Conservation (phyloP, 2,888 invertebrate genomes). For the Lepidonotus clava region DNA sequence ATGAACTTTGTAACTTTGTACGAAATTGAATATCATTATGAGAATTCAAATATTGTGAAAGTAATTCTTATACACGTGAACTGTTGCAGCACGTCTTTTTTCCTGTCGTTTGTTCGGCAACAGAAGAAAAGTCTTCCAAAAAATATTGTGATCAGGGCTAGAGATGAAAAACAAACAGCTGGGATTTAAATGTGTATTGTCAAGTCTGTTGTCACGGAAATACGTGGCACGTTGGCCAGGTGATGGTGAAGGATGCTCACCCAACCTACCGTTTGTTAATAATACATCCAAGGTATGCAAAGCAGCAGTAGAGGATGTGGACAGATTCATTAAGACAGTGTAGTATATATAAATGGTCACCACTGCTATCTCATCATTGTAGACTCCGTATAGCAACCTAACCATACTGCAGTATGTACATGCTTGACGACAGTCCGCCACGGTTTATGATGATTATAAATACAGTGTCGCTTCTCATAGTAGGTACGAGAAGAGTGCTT, state of each 20-base stretch:
- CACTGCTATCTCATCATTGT: constrained; percentile 33
- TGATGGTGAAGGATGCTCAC: background rate
- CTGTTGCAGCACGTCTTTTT: constrained; percentile 1
- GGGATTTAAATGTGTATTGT: constrained; percentile 20
- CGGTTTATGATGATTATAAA: constrained; percentile 31
- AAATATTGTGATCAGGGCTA: constrained; percentile 48
- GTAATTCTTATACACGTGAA: background rate
- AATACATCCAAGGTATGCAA: constrained; percentile 5
- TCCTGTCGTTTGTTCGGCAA: constrained; percentile 17
- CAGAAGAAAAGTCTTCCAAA: constrained; percentile 41
- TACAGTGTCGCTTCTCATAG: background rate
- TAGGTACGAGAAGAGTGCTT: constrained; percentile 3
- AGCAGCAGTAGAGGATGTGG: background rate
- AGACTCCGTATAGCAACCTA: constrained; percentile 1
- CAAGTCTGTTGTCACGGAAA: background rate
- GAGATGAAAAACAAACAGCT: constrained; percentile 3
- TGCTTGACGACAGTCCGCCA: background rate
- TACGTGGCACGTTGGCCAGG: background rate
- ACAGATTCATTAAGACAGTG: background rate
- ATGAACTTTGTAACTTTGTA: constrained; percentile 10
- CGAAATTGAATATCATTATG: too few species aligned
- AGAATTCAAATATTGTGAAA: constrained; percentile 9
- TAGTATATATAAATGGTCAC: constrained; percentile 40
- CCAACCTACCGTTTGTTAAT: background rate
- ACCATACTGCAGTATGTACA: constrained; percentile 14